A percentile compares a stretch with the other conserved stretches of the same genome.
phyloP scores from a whole-genome alignment of 1,140 invertebrate species.

The Drosophila kurseongensis region DNA sequence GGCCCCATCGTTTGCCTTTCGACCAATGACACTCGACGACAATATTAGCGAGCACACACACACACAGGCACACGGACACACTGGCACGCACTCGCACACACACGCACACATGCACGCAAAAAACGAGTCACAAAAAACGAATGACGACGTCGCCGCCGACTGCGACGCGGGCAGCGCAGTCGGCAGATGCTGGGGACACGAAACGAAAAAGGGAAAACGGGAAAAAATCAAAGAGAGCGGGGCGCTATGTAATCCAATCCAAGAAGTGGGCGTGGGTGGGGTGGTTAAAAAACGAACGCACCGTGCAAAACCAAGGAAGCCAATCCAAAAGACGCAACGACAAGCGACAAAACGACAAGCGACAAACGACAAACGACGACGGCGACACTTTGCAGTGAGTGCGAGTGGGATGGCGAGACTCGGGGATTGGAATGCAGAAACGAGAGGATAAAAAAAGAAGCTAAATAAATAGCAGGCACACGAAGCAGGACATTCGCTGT shows the following conservation, averaged over 20 bases:
- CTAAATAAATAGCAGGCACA: conserved; percentile 12
- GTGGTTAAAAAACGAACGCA: conserved; percentile 74
- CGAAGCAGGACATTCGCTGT: conserved; percentile 28
- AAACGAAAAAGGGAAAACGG: conserved; percentile 2
- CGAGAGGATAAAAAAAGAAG: conserved; percentile 12
- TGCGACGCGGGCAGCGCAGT: conserved; percentile 24
- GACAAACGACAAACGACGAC: conserved; percentile 48
- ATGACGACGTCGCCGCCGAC: conserved; percentile 55
- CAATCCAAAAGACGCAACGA: conserved; percentile 77
- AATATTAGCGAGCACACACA: conserved; percentile 75
- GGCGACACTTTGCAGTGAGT: conserved; percentile 30
- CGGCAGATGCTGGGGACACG: conserved; percentile 63
- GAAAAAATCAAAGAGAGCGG: conserved; percentile 28
- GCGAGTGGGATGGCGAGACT: conserved; percentile 42
- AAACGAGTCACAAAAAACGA: conserved; percentile 75
- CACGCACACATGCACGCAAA: conserved; percentile 38
- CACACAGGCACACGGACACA: conserved; percentile 22
- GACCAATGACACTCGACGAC: conserved; percentile 85
- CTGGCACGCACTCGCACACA: conserved; percentile 11
- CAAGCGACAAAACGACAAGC: conserved; percentile 56
- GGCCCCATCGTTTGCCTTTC: conserved; percentile 52
- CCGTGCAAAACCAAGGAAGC: conserved; percentile 56
- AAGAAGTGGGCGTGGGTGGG: conserved; percentile 42
- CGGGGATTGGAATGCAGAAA: conserved; percentile 33
- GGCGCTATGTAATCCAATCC: conserved; percentile 77